phyloP scores from a whole-genome alignment of 2,113 vertebrate genomes.

The Etheostoma spectabile region DNA sequence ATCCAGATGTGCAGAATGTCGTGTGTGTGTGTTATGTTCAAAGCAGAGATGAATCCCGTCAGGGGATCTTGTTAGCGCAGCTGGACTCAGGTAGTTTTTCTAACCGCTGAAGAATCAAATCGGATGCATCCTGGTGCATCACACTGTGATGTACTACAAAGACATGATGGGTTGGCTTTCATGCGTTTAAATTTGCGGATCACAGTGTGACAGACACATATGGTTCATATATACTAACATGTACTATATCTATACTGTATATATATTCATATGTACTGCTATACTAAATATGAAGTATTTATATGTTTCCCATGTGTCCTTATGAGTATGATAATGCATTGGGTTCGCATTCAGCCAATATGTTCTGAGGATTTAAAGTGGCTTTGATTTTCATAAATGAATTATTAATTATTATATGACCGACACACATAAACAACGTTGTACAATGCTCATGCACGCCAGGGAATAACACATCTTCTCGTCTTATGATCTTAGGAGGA shows the following conservation, averaged over 20 bases:
- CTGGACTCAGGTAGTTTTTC: slow-evolving; percentile 18
- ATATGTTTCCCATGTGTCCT: background rate
- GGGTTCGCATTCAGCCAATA: background rate
- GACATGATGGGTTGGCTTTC: background rate
- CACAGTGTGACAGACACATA: background rate
- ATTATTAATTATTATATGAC: background rate
- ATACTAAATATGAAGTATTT: background rate
- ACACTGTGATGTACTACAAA: slow-evolving; percentile 12
- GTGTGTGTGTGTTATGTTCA: background rate
- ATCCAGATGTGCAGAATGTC: background rate
- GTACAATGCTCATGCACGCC: background rate
- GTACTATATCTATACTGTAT: too few relatives aligned
- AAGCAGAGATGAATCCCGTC: slow-evolving; percentile 20
- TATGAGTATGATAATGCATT: background rate
- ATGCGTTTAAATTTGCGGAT: background rate
- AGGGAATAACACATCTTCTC: background rate
- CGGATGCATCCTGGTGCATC: slow-evolving; percentile 31
- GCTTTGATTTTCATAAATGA: slow-evolving; percentile 7
- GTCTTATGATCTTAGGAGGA: background rate
- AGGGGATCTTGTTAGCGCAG: slow-evolving; percentile 38
- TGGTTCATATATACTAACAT: background rate
- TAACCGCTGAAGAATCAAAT: slow-evolving; percentile 1
- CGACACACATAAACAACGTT: background rate
- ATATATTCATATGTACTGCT: too few relatives aligned
- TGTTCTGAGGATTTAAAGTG: background rate